A percentile compares a stretch with the other conserved stretches of the same genome.
These are phyloP conservation scores for Agrochola litura DNA, from an alignment of 2,888 invertebrate species.

Conservation along the genomic window DNA sequence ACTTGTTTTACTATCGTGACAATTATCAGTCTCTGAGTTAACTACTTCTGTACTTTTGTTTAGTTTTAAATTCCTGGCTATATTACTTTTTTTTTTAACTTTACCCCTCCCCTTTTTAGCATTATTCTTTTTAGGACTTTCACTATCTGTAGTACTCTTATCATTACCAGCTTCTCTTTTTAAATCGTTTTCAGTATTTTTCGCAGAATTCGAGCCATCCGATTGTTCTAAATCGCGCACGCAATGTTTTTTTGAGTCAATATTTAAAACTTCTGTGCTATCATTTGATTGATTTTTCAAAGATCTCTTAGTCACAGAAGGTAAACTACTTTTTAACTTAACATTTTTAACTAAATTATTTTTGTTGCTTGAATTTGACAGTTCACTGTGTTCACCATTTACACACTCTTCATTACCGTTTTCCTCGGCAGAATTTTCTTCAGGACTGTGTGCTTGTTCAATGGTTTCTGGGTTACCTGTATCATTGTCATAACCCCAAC, in stretches of 20 bases:
- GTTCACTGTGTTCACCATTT: conserved; percentile 83
- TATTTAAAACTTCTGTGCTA: conserved; percentile 78
- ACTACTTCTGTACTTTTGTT: conserved; percentile 78
- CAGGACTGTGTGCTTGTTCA: conserved; percentile 75
- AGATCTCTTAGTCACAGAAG: conserved; percentile 81
- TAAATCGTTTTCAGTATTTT: conserved; percentile 73
- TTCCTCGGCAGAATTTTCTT: conserved; percentile 78
- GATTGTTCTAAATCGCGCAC: conserved; percentile 81
- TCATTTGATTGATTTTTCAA: conserved; percentile 86
- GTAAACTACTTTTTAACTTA: conserved; percentile 77
- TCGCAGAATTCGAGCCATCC: conserved; percentile 79
- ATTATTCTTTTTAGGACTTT: conserved; percentile 79
- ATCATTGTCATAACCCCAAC: conserved; percentile 93
- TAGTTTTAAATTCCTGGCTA: conserved; percentile 75
- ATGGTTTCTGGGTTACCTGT: conserved; percentile 92
- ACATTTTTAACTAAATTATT: conserved; percentile 79
- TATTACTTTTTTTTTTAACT: conserved; percentile 81
- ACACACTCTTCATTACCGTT: conserved; percentile 81
- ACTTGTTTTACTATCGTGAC: conserved; percentile 85
- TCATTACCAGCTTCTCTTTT: conserved; percentile 80
- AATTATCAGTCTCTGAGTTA: conserved; percentile 81
- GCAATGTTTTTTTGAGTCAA: conserved; percentile 86
- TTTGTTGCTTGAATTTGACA: conserved; percentile 76
- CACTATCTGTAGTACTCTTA: conserved; percentile 79
- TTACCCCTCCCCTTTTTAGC: conserved; percentile 82